Base-by-base conservation (phyloP, 1,140 invertebrate species). In the Panagrolaimus sp. region DNA sequence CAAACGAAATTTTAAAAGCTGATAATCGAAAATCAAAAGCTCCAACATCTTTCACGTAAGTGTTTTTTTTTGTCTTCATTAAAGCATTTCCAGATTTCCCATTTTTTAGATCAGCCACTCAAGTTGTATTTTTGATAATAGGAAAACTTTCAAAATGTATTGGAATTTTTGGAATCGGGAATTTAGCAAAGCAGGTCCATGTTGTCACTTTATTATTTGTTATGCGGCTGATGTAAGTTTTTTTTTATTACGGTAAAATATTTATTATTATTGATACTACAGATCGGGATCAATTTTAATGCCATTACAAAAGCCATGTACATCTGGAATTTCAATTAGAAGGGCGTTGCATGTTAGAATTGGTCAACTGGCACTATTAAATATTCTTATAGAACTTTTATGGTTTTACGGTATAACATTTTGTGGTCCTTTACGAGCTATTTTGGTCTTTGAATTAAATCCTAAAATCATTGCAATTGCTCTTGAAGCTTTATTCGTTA, bases 381-480 rank as follows among this genome's bases (percentile, higher is more conserved):
- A 84, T 46, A 78, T 77, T 67, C 67, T 85, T 2, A 81, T 86
- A 23, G 79, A 84, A 66, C 72, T 85, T 4, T 66, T 86, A 20
- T 86, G 85, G 85, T 78, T 86, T 66, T 86, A 85, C 77, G 85
- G 85, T 8, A 75, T 85, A 1, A 86, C 84, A 2, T 76, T 85
- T 45, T 86, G 85, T 79, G 85, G 85, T 8, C 85, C 85, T 7
- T 70, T 86, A 9, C 81, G 78, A 63, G 85, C 85, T 13, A 82
- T 86, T 23, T 73, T 87, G 3, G 73, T 87, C 38, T 87, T 84
- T 79, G 86, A 87, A 74, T 84, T 86, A 61, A 85, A 82, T 76
- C 83, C 86, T 63, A 48, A 85, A 11, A 82, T 87, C 5, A 73
- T 87, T n/a, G 75, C 86, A 45, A 81, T 84, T 38, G 84, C 84